A percentile compares a stretch with the other conserved stretches of the same genome.
These are phyloP conservation scores for Pampusana beccarii DNA, from an alignment of 2,113 vertebrate genomes.

Conservation along the genomic window DNA sequence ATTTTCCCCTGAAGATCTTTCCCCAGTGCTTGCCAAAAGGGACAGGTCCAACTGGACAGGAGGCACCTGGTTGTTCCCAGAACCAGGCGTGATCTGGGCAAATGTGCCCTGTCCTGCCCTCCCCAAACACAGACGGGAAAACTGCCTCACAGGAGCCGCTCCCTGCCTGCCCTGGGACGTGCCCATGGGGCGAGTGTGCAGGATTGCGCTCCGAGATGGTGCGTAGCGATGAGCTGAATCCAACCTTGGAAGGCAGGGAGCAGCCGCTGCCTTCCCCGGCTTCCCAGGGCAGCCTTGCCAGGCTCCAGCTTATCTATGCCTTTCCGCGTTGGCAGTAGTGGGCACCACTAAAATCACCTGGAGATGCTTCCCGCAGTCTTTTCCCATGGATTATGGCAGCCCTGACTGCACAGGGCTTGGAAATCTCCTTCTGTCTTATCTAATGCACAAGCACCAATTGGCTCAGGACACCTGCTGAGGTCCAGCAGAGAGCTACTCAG, in stretches of 20 bases:
- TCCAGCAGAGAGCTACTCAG: no score
- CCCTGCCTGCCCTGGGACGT: background rate
- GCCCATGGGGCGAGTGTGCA: background rate
- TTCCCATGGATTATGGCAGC: background rate
- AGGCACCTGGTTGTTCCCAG: background rate
- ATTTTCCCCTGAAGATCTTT: background rate
- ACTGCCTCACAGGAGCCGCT: background rate
- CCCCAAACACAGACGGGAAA: background rate
- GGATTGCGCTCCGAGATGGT: accelerated
- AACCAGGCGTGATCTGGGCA: background rate
- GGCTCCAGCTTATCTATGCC: background rate
- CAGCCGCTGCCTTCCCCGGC: background rate
- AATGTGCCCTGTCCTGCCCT: background rate
- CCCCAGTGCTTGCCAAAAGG: background rate
- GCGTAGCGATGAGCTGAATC: background rate
- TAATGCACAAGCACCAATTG: background rate
- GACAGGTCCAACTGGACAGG: background rate
- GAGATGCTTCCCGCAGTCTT: background rate
- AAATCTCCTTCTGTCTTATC: background rate
- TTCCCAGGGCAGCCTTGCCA: background rate
- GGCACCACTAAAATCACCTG: background rate
- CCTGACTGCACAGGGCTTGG: background rate
- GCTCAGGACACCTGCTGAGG: no score
- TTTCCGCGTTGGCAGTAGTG: background rate
- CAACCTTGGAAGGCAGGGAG: background rate